Conservation (phyloP, 64 coral and sea anemone genomes). For the Dendronephthya gigantea region DNA sequence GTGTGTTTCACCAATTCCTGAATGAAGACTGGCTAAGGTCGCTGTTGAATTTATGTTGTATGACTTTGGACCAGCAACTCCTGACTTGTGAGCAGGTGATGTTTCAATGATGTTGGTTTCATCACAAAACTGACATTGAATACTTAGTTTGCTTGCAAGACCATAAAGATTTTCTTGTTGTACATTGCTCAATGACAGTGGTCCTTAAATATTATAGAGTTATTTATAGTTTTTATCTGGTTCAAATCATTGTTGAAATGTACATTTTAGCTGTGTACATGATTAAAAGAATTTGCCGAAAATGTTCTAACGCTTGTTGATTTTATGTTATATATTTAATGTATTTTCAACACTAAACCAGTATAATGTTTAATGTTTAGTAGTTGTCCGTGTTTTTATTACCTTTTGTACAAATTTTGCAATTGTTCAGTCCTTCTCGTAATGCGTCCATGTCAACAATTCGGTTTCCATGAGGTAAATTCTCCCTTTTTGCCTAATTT, state of each 20-base stretch:
- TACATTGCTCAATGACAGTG: constrained; percentile 1
- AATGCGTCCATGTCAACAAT: background rate
- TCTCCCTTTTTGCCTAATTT: background rate
- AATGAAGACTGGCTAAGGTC: background rate
- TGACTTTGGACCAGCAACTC: background rate
- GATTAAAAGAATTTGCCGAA: too few relatives aligned
- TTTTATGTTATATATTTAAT: background rate
- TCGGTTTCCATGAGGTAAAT: background rate
- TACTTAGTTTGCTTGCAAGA: background rate
- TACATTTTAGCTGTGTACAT: too few relatives aligned
- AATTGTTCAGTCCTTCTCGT: background rate
- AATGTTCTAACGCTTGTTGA: too few relatives aligned
- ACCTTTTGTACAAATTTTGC: background rate
- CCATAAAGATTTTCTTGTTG: background rate
- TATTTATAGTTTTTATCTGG: background rate
- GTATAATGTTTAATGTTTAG: too few relatives aligned
- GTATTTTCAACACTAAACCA: too few relatives aligned
- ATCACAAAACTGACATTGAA: background rate
- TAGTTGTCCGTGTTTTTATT: background rate
- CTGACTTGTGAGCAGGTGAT: background rate
- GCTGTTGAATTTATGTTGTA: background rate
- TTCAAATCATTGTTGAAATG: too few relatives aligned
- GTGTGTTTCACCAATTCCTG: background rate
- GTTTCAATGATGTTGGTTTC: background rate
- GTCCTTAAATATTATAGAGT: background rate